These are phyloP conservation scores for Molossus molossus DNA, from an alignment of 2,797 vertebrate genomes.

Conservation along the genomic window DNA sequence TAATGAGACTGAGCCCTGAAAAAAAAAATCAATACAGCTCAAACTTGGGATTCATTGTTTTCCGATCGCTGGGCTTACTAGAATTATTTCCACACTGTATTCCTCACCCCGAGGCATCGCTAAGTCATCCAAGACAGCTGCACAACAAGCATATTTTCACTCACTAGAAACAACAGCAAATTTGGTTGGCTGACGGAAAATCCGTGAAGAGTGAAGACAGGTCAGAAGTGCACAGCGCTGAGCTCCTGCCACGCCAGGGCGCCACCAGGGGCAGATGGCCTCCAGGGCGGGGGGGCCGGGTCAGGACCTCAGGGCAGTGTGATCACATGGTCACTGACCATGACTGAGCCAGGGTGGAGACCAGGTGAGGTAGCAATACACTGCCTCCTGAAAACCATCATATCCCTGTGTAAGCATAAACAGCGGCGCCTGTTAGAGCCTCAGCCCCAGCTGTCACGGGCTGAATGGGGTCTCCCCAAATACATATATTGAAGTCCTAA, in stretches of 20 bases:
- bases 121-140: neutral
- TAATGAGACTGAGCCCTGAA: neutral
- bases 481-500: neutral
- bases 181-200: neutral
- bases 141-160: neutral
- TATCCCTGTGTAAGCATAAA: rapidly evolving
- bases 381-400: neutral
- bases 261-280: neutral
- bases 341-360: neutral
- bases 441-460: neutral
- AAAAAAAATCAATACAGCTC: slow-evolving; percentile 1
- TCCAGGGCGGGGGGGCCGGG: no score
- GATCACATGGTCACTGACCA: neutral
- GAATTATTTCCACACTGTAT: neutral
- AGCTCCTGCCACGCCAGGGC: neutral
- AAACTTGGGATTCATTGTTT: slow-evolving; percentile 38
- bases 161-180: neutral
- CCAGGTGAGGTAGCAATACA: neutral
- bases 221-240: rapidly evolving
- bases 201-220: neutral
- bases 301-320: no score
- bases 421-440: neutral
- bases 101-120: neutral
- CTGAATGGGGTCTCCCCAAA: neutral
- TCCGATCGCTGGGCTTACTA: neutral